Conservation (phyloP, 2,888 invertebrate species). For the Cryptus viduatorius region DNA sequence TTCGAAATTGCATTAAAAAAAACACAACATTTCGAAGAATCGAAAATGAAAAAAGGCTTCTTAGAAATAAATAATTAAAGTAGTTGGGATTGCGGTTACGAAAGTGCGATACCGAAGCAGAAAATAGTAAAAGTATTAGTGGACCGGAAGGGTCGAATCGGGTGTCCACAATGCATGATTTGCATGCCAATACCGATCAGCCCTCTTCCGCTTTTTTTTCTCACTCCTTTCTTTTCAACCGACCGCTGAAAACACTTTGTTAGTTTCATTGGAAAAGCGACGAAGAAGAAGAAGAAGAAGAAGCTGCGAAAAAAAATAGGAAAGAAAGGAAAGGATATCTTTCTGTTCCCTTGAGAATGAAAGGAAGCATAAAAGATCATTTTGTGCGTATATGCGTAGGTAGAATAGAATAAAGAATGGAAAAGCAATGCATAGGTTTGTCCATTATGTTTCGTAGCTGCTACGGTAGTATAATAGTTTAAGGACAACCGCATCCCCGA, state of each 20-base stretch:
- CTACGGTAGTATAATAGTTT: conserved; percentile 8
- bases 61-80: not conserved
- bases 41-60: too few relatives aligned
- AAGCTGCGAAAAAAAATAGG: conserved; percentile 16
- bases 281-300: conserved; percentile 46
- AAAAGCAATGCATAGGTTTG: conserved; percentile 36
- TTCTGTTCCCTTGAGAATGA: conserved; percentile 30
- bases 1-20: too few relatives aligned
- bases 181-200: conserved; percentile 64
- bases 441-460: conserved; percentile 19
- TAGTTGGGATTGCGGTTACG: not conserved
- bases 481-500: conserved; percentile 41
- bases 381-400: conserved; percentile 19
- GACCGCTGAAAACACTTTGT: not conserved
- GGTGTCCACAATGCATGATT: conserved; percentile 60
- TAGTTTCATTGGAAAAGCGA: conserved; percentile 39
- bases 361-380: conserved; percentile 13
- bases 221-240: not conserved
- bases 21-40: too few relatives aligned
- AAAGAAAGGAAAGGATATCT: conserved; percentile 23
- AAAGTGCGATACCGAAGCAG: conserved; percentile 16
- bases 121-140: not conserved
- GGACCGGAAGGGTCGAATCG: conserved; percentile 45
- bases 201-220: conserved; percentile 55
- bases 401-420: conserved; percentile 48